These are phyloP conservation scores for Bugula neritina DNA, from an alignment of 2,888 invertebrate genomes.

Conservation along the genomic window DNA sequence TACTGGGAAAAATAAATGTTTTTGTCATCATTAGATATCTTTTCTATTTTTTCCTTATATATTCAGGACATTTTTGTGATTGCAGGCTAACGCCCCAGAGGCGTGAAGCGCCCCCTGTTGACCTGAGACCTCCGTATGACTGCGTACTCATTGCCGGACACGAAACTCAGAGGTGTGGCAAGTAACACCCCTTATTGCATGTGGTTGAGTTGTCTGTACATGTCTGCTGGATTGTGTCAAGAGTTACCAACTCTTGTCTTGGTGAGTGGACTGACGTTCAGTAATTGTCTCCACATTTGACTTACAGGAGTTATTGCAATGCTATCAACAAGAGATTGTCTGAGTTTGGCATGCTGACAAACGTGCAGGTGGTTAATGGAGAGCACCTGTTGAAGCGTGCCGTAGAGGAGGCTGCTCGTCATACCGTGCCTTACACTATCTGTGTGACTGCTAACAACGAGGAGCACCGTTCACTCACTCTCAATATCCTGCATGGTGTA, in stretches of 20 bases:
- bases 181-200: no score
- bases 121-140: constrained; percentile 61
- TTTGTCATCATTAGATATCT: no score
- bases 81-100: neutral
- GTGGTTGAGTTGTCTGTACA: no score
- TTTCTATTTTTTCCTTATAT: no score
- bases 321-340: constrained; percentile 76
- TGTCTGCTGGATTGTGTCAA: no score
- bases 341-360: constrained; percentile 65
- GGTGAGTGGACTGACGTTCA: no score
- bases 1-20: no score
- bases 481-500: constrained; percentile 79
- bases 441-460: constrained; percentile 79
- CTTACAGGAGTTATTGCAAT: constrained; percentile 72
- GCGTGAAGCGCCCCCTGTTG: constrained; percentile 10
- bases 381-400: constrained; percentile 72
- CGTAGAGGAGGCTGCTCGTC: constrained; percentile 76
- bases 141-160: constrained; percentile 85
- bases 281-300: no score
- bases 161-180: constrained; percentile 74
- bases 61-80: neutral
- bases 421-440: constrained; percentile 84
- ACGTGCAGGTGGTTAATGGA: constrained; percentile 83
- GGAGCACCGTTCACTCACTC: constrained; percentile 75
- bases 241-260: no score